Evolutionary conservation across 2,113 vertebrate species (phyloP).

Genomic region (Panthera uncia): DNA sequence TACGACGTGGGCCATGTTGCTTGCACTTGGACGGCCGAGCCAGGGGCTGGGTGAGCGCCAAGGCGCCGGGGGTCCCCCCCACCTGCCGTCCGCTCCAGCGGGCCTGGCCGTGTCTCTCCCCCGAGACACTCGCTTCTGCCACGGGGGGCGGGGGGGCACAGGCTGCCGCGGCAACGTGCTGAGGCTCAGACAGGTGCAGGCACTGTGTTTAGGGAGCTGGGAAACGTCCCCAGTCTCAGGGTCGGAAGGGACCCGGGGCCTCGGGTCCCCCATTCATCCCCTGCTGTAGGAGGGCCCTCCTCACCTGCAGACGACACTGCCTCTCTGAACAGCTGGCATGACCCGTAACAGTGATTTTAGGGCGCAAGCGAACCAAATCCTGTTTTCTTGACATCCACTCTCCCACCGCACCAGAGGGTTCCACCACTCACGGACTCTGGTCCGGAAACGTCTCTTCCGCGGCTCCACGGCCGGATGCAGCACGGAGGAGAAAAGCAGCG

Average conservation of each 20-base stretch:
- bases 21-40: background rate
- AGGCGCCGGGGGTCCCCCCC: background rate
- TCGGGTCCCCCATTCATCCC: accelerated
- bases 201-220: background rate
- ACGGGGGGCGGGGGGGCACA: background rate
- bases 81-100: background rate
- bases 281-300: background rate
- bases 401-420: background rate
- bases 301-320: background rate
- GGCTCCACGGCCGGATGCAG: background rate
- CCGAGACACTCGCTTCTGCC: accelerated
- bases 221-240: background rate
- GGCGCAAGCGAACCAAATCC: background rate
- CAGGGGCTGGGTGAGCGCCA: background rate
- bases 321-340: background rate
- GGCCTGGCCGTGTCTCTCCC: too few species aligned
- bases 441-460: background rate
- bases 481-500: background rate
- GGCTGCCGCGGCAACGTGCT: too few species aligned
- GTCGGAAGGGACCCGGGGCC: background rate
- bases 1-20: too few species aligned
- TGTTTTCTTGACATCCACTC: background rate
- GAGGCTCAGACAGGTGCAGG: background rate
- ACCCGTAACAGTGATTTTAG: background rate
- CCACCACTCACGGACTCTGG: background rate